Evolutionary conservation across 1,140 invertebrate genomes (phyloP), one percentile per base, ranked within the genome.

Genomic region (Pogonus chalceus): DNA sequence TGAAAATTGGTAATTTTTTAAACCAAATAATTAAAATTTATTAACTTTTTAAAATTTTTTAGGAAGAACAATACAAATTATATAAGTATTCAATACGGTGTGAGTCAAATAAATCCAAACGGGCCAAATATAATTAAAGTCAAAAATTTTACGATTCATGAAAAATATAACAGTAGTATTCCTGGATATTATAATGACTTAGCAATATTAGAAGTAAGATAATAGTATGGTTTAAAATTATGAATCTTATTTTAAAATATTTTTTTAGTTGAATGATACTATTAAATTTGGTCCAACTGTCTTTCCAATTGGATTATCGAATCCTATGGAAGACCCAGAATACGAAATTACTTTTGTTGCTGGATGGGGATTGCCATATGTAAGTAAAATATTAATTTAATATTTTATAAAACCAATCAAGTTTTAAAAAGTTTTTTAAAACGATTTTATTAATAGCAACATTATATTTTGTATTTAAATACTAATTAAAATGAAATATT

Each of bases 151-250:
- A 20, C 23, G 20, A 49, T 62, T 2, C 59, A 64, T 10, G n/a
- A 69, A 23, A 56, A 53, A 1, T 53, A 23, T 18, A 57, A 69
- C 4, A 26, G 55, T 0, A 52, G 59, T 14, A 65, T 67, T 21
- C 54, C 62, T 24, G 47, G 65, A 12, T 35, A 43, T 20, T 14
- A 31, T n/a, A 56, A 60, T 35, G 59, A 60, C 35, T 58, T 60
- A 24, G 57, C 54, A 20, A 60, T 65, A 20, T 31, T 67, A 0
- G 58, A 70, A 39, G 67, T 69, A 52, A 68, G 65, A 3, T 43
- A 43, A 10, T 43, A 31, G 26, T 31, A 14, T 31, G 26, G 14
- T 14, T 7, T 31, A 14, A 7, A 14, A 31, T 31, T 7, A 9
- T 43, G 37, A 43, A 16, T 43, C 18, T 43, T 18, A 12, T 43